These are phyloP conservation scores for Habropoda laboriosa DNA, from an alignment of 1,140 invertebrate species.

Conservation along the genomic window DNA sequence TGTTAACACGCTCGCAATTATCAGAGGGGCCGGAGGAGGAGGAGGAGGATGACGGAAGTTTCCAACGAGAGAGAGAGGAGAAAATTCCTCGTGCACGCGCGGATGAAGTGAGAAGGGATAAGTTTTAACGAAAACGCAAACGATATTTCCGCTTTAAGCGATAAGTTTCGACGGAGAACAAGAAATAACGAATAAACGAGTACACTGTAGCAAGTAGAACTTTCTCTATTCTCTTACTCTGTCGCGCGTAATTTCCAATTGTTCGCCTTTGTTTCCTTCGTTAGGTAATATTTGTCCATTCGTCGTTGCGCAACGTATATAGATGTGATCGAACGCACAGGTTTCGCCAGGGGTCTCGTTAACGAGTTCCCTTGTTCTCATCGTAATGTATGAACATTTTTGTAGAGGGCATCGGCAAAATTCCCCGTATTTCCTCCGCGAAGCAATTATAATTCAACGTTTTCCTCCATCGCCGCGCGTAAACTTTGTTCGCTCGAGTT, in stretches of 20 bases:
- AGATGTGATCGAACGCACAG: too few species aligned
- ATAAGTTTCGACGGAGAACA: conserved; percentile 1
- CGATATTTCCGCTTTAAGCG: not conserved
- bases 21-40: too few species aligned
- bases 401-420: not conserved
- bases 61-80: not conserved
- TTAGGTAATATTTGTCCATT: too few species aligned
- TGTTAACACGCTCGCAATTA: too few species aligned
- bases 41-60: too few species aligned
- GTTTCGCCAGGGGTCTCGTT: not conserved
- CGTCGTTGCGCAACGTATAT: too few species aligned
- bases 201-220: too few species aligned
- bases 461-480: too few species aligned
- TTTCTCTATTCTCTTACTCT: too few species aligned
- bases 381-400: not conserved
- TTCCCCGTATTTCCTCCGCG: not conserved
- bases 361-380: not conserved
- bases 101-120: not conserved
- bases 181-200: conserved; percentile 3
- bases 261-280: too few species aligned
- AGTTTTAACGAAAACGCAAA: conserved; percentile 6
- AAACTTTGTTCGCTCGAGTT: not conserved
- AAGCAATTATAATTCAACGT: not conserved
- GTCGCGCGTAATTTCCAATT: too few species aligned
- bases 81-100: not conserved